Evolutionary conservation across 2,888 invertebrate genomes (phyloP).

Genomic region (Hyppa rectilinea): DNA sequence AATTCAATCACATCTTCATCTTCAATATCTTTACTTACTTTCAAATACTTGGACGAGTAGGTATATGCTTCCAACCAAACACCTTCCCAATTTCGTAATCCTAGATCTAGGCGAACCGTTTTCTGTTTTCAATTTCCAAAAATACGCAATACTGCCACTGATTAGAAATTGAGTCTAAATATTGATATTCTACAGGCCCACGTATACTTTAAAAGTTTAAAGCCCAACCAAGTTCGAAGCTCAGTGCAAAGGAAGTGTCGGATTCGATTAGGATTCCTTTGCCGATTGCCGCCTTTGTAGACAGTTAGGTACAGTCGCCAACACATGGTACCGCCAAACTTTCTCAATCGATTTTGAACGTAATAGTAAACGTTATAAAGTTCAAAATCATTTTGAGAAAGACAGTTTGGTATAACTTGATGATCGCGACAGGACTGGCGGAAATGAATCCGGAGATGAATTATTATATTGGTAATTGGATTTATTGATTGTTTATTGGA

Average conservation of each 20-base stretch:
- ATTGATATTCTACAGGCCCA: no score
- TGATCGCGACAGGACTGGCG: no score
- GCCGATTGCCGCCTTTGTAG: neutral
- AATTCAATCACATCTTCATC: neutral
- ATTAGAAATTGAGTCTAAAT: constrained; percentile 22
- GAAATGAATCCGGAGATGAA: neutral
- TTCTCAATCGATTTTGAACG: no score
- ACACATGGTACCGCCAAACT: no score
- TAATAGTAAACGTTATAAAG: no score
- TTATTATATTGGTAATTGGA: constrained; percentile 5
- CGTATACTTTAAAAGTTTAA: no score
- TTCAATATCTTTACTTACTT: neutral
- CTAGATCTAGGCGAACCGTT: neutral
- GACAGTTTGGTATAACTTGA: no score
- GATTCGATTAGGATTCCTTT: constrained; percentile 50
- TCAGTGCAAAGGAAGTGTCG: constrained; percentile 33
- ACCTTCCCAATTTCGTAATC: neutral
- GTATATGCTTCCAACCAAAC: neutral
- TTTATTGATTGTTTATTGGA: neutral
- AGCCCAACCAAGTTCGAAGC: neutral
- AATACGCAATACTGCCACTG: neutral
- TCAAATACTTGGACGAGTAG: neutral
- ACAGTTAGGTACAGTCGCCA: neutral
- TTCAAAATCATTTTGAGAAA: no score
- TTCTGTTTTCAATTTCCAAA: neutral